Percentiles rank a stretch among this genome's conserved stretches.
phyloP scores from a whole-genome alignment of 1,140 invertebrate species.

The Pogonomyrmex barbatus region DNA sequence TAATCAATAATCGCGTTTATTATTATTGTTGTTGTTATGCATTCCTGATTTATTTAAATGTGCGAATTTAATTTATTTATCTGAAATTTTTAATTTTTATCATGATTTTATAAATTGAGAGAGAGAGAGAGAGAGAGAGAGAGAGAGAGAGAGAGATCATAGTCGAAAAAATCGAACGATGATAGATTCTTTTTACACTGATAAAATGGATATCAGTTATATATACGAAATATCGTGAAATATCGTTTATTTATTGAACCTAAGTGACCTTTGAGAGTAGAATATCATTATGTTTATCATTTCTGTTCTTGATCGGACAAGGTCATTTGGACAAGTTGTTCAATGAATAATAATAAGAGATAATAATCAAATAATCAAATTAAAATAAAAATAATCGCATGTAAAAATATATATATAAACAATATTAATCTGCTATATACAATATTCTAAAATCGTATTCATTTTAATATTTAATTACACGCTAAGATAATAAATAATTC shows the following conservation, averaged over 20 bases:
- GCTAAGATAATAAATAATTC: no score
- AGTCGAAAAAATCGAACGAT: not conserved
- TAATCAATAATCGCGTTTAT: not conserved
- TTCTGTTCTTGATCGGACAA: not conserved
- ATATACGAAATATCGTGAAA: not conserved
- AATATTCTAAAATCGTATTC: no score
- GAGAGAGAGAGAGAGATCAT: not conserved
- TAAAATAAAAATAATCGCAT: not conserved
- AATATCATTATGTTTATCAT: not conserved
- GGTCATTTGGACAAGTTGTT: not conserved
- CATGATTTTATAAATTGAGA: not conserved
- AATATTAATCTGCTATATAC: no score
- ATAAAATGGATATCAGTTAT: constrained; percentile 14
- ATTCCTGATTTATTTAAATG: not conserved
- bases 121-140: no score
- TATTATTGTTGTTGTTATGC: no score
- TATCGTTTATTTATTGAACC: not conserved
- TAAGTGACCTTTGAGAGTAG: not conserved
- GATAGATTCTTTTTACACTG: not conserved
- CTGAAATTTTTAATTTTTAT: not conserved
- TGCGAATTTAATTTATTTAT: not conserved
- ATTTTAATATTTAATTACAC: no score
- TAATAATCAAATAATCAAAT: not conserved
- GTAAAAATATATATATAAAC: no score
- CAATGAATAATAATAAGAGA: not conserved